phyloP scores from a whole-genome alignment of 2,113 vertebrate genomes.

The Piprites chloris region DNA sequence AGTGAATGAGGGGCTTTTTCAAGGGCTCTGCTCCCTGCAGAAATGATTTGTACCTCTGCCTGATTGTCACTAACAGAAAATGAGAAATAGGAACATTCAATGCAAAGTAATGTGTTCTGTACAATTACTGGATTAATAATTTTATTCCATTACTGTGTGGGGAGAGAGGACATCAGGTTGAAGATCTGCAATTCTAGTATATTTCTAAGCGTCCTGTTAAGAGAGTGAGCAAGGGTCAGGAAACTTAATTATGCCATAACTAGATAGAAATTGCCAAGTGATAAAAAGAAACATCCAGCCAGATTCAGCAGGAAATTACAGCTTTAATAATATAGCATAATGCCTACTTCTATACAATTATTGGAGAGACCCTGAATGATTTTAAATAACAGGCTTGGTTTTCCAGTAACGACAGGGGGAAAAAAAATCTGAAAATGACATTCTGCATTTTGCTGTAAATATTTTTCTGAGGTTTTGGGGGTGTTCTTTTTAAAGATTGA shows the following conservation, averaged over 20 bases:
- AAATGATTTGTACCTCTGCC: conserved; percentile 83
- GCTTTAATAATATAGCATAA: conserved; percentile 96
- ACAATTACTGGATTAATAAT: conserved; percentile 99
- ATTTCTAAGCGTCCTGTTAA: conserved; percentile 97
- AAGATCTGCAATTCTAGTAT: conserved; percentile 91
- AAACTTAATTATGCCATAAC: conserved; percentile 99
- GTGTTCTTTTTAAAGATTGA: conserved; percentile 25
- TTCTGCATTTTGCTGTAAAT: conserved; percentile 79
- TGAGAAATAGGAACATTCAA: conserved; percentile 88
- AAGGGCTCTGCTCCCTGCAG: conserved; percentile 79
- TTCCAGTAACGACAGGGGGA: conserved; percentile 71
- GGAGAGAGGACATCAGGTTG: conserved; percentile 87
- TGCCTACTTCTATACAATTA: conserved; percentile 91
- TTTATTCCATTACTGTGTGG: conserved; percentile 92
- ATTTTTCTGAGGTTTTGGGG: conserved; percentile 69
- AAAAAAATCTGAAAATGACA: conserved; percentile 73
- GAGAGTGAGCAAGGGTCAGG: conserved; percentile 95
- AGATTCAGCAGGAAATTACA: conserved; percentile 97
- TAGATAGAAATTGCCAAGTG: conserved; percentile 97
- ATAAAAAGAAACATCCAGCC: conserved; percentile 98
- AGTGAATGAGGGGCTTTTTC: conserved; percentile 75
- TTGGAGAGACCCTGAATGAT: conserved; percentile 85
- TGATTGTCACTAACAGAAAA: conserved; percentile 90
- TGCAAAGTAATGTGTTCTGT: conserved; percentile 91
- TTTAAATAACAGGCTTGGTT: conserved; percentile 84